Evolutionary conservation across 2,797 vertebrate species (phyloP).

Genomic region (Neomorphus geoffroyi): DNA sequence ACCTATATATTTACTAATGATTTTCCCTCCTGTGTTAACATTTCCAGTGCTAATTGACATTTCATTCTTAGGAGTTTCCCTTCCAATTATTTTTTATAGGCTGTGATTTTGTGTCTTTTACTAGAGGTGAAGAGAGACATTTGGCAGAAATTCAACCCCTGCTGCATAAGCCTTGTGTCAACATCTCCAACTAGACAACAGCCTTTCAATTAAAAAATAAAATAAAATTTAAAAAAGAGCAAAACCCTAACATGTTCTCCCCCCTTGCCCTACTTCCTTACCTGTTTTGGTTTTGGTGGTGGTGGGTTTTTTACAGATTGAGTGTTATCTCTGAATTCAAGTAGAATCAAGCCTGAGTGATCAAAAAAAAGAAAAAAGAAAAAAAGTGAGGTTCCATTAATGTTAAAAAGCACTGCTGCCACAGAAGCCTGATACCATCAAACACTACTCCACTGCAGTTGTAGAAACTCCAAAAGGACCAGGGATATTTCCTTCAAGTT

Average conservation of each 20-base stretch:
- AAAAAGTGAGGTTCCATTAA: not conserved
- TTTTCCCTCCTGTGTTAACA: not conserved
- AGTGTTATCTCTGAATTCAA: not conserved
- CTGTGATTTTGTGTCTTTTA: conserved; percentile 15
- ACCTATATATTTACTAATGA: not conserved
- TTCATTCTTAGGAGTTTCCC: conserved; percentile 2
- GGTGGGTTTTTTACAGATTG: not conserved
- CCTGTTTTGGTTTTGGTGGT: too few species aligned
- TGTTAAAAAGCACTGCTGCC: not conserved
- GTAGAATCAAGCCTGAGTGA: not conserved
- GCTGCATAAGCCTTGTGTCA: not conserved
- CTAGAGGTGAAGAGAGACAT: not conserved
- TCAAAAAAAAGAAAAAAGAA: not conserved
- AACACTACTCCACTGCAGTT: not conserved
- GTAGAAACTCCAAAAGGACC: not conserved
- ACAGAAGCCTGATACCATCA: not conserved
- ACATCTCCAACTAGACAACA: not conserved
- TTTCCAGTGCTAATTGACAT: conserved; percentile 36
- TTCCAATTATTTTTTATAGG: conserved; percentile 34
- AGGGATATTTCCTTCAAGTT: not conserved
- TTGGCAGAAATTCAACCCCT: not conserved
- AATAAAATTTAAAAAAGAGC: not conserved
- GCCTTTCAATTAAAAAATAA: not conserved
- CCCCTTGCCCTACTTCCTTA: not conserved
- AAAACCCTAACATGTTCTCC: not conserved